phyloP scores from a whole-genome alignment of 2,888 invertebrate genomes.

The Papilio elwesi region DNA sequence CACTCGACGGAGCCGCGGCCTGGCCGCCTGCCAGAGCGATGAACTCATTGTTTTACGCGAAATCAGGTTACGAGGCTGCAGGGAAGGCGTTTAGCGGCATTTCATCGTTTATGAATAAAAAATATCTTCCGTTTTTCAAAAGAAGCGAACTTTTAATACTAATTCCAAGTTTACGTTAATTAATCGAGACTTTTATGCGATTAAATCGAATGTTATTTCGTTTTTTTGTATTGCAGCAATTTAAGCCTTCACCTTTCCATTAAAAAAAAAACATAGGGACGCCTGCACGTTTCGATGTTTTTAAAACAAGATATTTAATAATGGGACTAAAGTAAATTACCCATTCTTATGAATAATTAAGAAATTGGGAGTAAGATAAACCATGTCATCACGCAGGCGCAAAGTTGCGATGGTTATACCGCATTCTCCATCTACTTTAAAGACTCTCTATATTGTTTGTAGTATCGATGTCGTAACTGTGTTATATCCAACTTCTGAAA shows the following conservation, averaged over 20 bases:
- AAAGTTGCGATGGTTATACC: background rate
- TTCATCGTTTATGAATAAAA: conserved; percentile 31
- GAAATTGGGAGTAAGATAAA: background rate
- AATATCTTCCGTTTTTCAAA: conserved; percentile 3
- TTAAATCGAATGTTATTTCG: too few species aligned
- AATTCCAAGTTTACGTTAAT: background rate
- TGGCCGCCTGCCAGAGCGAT: conserved; percentile 46
- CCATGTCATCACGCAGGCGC: background rate
- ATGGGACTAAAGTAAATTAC: too few species aligned
- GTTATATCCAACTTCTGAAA: background rate
- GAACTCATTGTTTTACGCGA: conserved; percentile 44
- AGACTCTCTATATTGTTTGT: background rate
- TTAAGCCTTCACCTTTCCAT: too few species aligned
- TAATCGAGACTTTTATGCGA: background rate
- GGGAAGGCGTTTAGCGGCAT: conserved; percentile 29
- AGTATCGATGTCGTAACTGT: background rate
- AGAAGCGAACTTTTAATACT: background rate
- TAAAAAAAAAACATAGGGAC: too few species aligned
- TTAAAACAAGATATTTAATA: too few species aligned
- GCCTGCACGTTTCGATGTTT: too few species aligned
- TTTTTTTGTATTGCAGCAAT: too few species aligned
- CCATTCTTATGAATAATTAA: background rate
- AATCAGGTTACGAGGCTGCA: conserved; percentile 41
- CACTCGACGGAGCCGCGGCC: conserved; percentile 34
- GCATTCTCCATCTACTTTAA: conserved; percentile 2